Base-by-base conservation (phyloP, 2,797 vertebrate genomes). In the Pygocentrus nattereri region DNA sequence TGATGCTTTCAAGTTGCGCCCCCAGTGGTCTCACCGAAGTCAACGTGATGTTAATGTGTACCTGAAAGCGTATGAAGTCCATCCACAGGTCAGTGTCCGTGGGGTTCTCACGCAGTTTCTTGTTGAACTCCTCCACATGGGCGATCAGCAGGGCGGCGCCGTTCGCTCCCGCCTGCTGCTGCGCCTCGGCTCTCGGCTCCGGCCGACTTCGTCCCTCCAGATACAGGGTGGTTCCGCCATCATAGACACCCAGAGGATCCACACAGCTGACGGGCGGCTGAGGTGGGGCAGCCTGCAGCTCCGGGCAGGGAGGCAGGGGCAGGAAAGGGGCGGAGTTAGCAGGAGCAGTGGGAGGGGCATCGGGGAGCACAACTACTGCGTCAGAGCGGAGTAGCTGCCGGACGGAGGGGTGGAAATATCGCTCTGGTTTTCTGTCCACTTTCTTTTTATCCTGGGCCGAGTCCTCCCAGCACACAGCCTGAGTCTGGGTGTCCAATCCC, bases 161-260 rank as follows among this genome's bases (percentile, higher is more conserved):
- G 38, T 86, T 78, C 1, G 44, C 87, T 1, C 56, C 56, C 4
- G 3, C 1, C 5, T 86, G 87, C 79, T 87, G 73, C 38, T 4
- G 90, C 87, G n/a, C 23, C 27, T 86, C 80, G 47, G 76, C 82
- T 1, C 74, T 54, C 61, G 78, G 83, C 58, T 93, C 92, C 8
- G 81, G 72, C 74, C 86, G 91, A 52, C 95, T 96, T 88, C 95
- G 97, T 69, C 97, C 98, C 88, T 97, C 96, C 31, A 97, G 87
- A 97, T 97, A 99, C 68, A 95, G 91, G 0, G 95, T 85, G 18
- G 98, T 98, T 76, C 95, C 94, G 11, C 88, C 75, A 90, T 99
- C 97, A 67, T 99, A 98, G 85, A 99, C 91, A 11, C 97, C 95
- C 44, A 99, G 94, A 23, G 96, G 97, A 89, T 99, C 97, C 50